Percentiles rank a stretch among this genome's conserved stretches.
These are phyloP conservation scores for Pomacea canaliculata DNA, from an alignment of 2,888 invertebrate genomes.

Conservation along the genomic window DNA sequence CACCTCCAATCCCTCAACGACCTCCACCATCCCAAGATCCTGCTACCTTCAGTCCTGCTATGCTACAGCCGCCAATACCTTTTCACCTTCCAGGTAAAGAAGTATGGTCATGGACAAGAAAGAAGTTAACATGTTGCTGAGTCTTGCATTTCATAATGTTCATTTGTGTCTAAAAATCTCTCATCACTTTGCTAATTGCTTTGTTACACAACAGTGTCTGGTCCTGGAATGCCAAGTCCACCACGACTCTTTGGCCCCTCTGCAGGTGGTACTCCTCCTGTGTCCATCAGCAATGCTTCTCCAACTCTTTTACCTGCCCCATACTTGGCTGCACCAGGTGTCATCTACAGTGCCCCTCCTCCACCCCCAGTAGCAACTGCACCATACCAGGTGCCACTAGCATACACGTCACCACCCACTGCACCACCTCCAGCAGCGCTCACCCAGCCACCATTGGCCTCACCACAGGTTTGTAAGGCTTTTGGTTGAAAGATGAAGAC, in stretches of 20 bases:
- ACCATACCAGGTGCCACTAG: slow-evolving; percentile 41
- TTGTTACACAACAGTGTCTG: slow-evolving; percentile 30
- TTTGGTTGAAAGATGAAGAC: not conserved
- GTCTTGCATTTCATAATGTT: too few species aligned
- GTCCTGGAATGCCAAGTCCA: slow-evolving; percentile 34
- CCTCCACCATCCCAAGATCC: slow-evolving; percentile 31
- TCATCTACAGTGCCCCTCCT: slow-evolving; percentile 44
- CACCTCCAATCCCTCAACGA: slow-evolving; percentile 24
- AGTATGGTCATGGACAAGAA: not conserved
- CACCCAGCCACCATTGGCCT: slow-evolving; percentile 9
- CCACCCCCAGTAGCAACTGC: slow-evolving; percentile 37
- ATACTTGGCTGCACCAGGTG: slow-evolving; percentile 35
- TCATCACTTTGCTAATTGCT: too few species aligned
- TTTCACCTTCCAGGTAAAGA: slow-evolving; percentile 37
- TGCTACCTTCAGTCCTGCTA: slow-evolving; percentile 30
- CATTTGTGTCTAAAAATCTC: too few species aligned
- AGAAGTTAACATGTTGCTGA: too few species aligned
- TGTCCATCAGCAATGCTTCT: slow-evolving; percentile 30
- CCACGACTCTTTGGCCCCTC: slow-evolving; percentile 36
- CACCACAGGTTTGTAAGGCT: slow-evolving; percentile 8
- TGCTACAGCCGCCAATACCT: slow-evolving; percentile 34
- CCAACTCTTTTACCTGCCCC: slow-evolving; percentile 34
- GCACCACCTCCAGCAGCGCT: slow-evolving; percentile 27
- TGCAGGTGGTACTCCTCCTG: slow-evolving; percentile 30
- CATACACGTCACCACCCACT: slow-evolving; percentile 42